Conservation (phyloP, 2,888 invertebrate species). For the Nymphalis c-album region DNA sequence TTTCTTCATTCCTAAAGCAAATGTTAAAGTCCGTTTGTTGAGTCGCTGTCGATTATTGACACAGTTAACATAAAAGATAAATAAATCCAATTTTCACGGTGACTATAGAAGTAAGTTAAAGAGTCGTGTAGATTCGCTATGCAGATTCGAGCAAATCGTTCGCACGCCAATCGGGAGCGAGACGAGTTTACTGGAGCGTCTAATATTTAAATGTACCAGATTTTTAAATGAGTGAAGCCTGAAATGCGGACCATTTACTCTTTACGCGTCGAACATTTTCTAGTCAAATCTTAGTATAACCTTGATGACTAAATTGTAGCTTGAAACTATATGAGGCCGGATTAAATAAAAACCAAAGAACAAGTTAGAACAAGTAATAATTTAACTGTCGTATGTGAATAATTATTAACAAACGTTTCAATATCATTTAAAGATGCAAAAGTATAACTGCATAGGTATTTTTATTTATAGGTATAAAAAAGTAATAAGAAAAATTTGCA, state of each 20-base stretch:
- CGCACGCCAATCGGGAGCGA: constrained; percentile 77
- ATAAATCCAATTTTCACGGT: constrained; percentile 59
- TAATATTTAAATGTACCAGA: constrained; percentile 71
- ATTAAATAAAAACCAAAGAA: constrained; percentile 5
- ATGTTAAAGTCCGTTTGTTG: constrained; percentile 47
- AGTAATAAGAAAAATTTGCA: constrained; percentile 29
- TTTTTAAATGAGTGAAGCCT: constrained; percentile 50
- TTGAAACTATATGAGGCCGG: constrained; percentile 15
- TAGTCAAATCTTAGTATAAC: constrained; percentile 48
- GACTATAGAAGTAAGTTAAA: constrained; percentile 58
- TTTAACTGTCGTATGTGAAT: not conserved
- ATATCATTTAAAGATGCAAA: constrained; percentile 9
- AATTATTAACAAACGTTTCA: not conserved
- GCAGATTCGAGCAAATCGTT: constrained; percentile 63
- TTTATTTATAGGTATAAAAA: constrained; percentile 17
- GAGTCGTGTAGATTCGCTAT: constrained; percentile 58
- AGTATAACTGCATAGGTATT: not conserved
- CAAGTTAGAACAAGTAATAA: not conserved
- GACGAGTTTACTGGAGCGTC: constrained; percentile 72
- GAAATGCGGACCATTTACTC: constrained; percentile 42
- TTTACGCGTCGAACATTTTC: constrained; percentile 55
- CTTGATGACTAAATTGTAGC: constrained; percentile 21
- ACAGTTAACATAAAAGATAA: constrained; percentile 56
- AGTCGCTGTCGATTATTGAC: constrained; percentile 68
- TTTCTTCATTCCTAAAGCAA: constrained; percentile 59